Conservation (phyloP, 2,113 vertebrate genomes). For the Oncorhynchus gorbuscha region DNA sequence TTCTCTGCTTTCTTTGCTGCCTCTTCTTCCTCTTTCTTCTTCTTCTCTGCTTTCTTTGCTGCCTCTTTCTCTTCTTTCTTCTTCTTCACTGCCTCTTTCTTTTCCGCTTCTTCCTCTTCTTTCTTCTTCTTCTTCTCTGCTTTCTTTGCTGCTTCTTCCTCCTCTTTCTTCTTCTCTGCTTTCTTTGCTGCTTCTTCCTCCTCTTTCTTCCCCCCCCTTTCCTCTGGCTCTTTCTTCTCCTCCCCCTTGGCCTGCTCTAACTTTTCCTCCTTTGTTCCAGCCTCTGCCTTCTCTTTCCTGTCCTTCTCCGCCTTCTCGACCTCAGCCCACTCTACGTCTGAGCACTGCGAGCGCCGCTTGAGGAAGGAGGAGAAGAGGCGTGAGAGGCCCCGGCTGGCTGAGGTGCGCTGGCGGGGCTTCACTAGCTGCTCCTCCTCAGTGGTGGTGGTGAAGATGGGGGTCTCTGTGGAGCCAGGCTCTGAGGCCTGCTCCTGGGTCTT, state of each 20-base stretch:
- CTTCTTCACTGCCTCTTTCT: too few relatives aligned
- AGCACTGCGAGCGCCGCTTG: conserved; percentile 87
- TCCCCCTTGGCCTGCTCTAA: conserved; percentile 3
- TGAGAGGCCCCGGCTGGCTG: conserved; percentile 85
- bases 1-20: too few relatives aligned
- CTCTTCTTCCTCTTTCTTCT: conserved; percentile 22
- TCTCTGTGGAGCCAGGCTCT: conserved; percentile 52
- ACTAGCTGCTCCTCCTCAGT: conserved; percentile 73
- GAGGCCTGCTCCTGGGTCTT: conserved; percentile 62
- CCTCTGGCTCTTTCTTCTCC: not conserved
- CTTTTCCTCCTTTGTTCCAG: conserved; percentile 44
- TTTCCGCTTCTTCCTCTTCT: not conserved
- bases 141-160: too few relatives aligned
- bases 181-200: not conserved
- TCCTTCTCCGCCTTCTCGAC: conserved; percentile 39
- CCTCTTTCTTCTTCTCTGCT: too few relatives aligned
- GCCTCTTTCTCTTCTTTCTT: not conserved
- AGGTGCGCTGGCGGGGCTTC: conserved; percentile 74
- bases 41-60: too few relatives aligned
- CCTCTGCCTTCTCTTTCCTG: conserved; percentile 53
- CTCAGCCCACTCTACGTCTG: conserved; percentile 77
- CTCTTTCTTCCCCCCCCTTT: not conserved
- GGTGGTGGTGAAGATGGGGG: conserved; percentile 33
- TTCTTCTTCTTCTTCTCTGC: not conserved
- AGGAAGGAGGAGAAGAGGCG: conserved; percentile 89